A percentile compares a stretch with the other conserved stretches of the same genome.
Evolutionary conservation across 2,888 invertebrate genomes (phyloP).

Genomic region (Drosophila merina): DNA sequence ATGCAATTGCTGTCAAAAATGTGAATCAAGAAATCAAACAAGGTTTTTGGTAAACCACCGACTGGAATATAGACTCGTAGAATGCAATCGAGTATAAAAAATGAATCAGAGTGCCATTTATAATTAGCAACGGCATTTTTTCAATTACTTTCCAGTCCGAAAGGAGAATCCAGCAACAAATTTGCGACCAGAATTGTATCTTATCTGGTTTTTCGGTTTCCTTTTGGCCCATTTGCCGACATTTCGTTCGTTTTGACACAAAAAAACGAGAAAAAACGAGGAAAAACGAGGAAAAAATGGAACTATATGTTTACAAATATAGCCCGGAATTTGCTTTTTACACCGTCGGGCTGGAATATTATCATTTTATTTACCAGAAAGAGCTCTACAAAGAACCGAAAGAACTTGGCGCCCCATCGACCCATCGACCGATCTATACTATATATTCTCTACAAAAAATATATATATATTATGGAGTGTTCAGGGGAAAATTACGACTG

Average conservation of each 20-base stretch:
- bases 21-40: too few species aligned
- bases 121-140: constrained; percentile 57
- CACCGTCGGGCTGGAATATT: constrained; percentile 38
- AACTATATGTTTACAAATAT: too few species aligned
- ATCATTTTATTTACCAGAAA: constrained; percentile 13
- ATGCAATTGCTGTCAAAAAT: too few species aligned
- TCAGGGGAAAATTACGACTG: constrained; percentile 56
- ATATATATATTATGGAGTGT: too few species aligned
- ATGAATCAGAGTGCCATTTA: constrained; percentile 38
- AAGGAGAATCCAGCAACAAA: constrained; percentile 14
- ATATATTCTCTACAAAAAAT: too few species aligned
- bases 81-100: neutral
- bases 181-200: constrained; percentile 38
- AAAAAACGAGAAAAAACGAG: neutral
- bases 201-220: constrained; percentile 63
- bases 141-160: constrained; percentile 32
- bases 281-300: neutral
- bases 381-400: neutral
- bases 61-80: neutral
- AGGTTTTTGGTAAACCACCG: too few species aligned
- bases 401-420: neutral
- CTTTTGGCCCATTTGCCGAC: constrained; percentile 49
- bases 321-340: constrained; percentile 17
- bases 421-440: too few species aligned
- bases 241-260: constrained; percentile 10